A percentile compares a stretch with the other conserved stretches of the same genome.
Evolutionary conservation across 2,797 vertebrate species (phyloP).

Genomic region (Enteromius fasciolatus): DNA sequence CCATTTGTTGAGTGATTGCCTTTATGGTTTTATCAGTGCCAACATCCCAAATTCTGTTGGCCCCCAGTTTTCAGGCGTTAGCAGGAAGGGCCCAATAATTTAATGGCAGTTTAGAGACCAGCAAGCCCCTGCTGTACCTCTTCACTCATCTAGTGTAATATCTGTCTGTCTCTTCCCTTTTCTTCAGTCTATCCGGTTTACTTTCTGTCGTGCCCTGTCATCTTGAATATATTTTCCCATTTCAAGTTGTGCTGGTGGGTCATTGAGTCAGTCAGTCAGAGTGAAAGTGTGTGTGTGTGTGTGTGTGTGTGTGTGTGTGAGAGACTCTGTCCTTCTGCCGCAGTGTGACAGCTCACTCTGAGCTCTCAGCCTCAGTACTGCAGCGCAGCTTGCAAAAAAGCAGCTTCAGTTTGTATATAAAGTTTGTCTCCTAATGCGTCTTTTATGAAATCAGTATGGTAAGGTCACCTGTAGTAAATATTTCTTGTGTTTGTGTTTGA

Average conservation of each 20-base stretch:
- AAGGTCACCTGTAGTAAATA: slow-evolving; percentile 2
- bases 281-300: slow-evolving; percentile 11
- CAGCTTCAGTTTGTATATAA: neutral
- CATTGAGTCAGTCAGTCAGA: slow-evolving; percentile 32
- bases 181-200: slow-evolving; percentile 24
- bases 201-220: slow-evolving; percentile 17
- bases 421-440: neutral
- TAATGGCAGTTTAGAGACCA: slow-evolving; percentile 21
- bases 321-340: slow-evolving; percentile 13
- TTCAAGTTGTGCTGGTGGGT: slow-evolving; percentile 34
- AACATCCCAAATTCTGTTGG: slow-evolving; percentile 26
- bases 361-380: slow-evolving; percentile 27
- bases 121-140: neutral
- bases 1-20: neutral
- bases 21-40: slow-evolving; percentile 53
- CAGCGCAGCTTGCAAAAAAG: slow-evolving; percentile 3
- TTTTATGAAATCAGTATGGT: neutral
- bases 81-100: neutral
- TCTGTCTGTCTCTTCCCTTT: slow-evolving; percentile 12
- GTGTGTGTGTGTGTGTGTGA: too few species aligned
- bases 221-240: slow-evolving; percentile 33
- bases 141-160: slow-evolving; percentile 17
- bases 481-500: neutral
- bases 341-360: slow-evolving; percentile 35
- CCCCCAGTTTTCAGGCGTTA: neutral